Percentiles rank a stretch among this genome's conserved stretches.
These are phyloP conservation scores for Homalodisca vitripennis DNA, from an alignment of 1,140 invertebrate genomes.

Conservation along the genomic window DNA sequence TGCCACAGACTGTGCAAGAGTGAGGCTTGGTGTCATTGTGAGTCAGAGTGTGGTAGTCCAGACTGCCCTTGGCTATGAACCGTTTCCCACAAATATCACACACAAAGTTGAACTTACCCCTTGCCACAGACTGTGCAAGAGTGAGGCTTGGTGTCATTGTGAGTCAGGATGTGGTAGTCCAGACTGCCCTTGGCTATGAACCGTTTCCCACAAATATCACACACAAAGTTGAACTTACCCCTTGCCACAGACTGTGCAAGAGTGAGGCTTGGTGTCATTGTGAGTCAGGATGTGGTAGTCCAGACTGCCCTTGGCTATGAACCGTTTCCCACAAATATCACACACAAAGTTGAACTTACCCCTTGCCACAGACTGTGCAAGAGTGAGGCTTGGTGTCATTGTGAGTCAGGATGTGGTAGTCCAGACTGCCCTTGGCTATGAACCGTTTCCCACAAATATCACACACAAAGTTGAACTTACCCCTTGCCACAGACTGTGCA, in stretches of 20 bases:
- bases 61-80: slow-evolving; percentile 44
- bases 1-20: slow-evolving; percentile 35
- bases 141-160: slow-evolving; percentile 56
- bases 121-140: slow-evolving; percentile 37
- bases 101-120: slow-evolving; percentile 42
- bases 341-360: slow-evolving; percentile 44
- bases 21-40: slow-evolving; percentile 57
- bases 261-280: slow-evolving; percentile 54
- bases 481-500: slow-evolving; percentile 37
- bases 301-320: slow-evolving; percentile 45
- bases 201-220: slow-evolving; percentile 46
- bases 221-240: slow-evolving; percentile 44
- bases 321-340: slow-evolving; percentile 46
- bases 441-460: slow-evolving; percentile 46
- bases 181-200: slow-evolving; percentile 45
- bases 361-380: slow-evolving; percentile 37
- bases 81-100: slow-evolving; percentile 47
- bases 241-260: slow-evolving; percentile 37
- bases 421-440: slow-evolving; percentile 44
- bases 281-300: slow-evolving; percentile 55
- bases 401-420: slow-evolving; percentile 55
- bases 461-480: slow-evolving; percentile 43
- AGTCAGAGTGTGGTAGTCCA: slow-evolving; percentile 52
- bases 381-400: slow-evolving; percentile 54
- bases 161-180: slow-evolving; percentile 53